A percentile compares a stretch with the other conserved stretches of the same genome.
Conservation (phyloP, 1,140 invertebrate species). For the Dendroctonus valens region DNA sequence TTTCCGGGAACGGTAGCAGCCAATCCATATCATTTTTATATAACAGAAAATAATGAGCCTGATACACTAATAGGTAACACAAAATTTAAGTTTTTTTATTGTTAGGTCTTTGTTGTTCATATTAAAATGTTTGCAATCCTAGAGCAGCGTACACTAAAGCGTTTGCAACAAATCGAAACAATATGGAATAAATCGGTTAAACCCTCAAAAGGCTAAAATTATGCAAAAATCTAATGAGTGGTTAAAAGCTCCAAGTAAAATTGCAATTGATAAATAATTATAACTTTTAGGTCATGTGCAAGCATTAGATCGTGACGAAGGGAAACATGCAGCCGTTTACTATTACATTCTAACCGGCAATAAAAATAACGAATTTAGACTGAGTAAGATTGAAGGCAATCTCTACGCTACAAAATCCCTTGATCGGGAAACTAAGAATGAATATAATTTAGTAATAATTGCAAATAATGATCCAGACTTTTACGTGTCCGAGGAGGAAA, state of each 20-base stretch:
- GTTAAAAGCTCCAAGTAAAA: neutral
- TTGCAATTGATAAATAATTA: neutral
- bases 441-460: constrained; percentile 74
- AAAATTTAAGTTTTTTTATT: neutral
- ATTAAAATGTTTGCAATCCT: no score
- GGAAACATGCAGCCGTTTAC: constrained; percentile 77
- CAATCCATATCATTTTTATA: constrained; percentile 67
- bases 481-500: constrained; percentile 55
- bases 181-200: no score
- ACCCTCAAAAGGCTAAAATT: no score
- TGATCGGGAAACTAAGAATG: constrained; percentile 70
- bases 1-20: constrained; percentile 63
- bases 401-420: constrained; percentile 76
- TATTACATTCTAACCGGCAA: constrained; percentile 80
- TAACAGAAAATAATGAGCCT: constrained; percentile 71
- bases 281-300: constrained; percentile 61
- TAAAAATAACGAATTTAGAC: constrained; percentile 67
- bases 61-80: constrained; percentile 60
- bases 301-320: constrained; percentile 72
- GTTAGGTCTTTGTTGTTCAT: no score
- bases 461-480: constrained; percentile 81
- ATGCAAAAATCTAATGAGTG: no score
- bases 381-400: constrained; percentile 78
- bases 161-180: no score
- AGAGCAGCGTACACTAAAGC: no score